Evolutionary conservation across 2,797 vertebrate genomes (phyloP).

Genomic region (Coregonus sp.): DNA sequence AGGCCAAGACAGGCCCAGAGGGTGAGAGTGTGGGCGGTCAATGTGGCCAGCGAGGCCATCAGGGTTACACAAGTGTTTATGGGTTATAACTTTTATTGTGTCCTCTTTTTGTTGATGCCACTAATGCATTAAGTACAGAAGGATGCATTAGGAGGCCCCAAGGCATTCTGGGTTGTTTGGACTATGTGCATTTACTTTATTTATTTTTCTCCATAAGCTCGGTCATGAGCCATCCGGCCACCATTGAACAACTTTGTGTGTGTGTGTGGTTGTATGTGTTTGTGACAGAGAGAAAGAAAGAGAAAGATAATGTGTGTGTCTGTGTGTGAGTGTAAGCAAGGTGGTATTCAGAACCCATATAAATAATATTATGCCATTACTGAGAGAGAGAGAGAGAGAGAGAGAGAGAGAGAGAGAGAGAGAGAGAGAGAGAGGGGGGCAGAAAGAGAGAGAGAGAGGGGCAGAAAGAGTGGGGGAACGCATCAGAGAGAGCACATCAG

Average conservation of each 20-base stretch:
- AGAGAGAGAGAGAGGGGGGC: too few species aligned
- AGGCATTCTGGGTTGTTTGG: conserved; percentile 1
- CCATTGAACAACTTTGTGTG: background rate
- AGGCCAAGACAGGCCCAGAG: too few species aligned
- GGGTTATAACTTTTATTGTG: background rate
- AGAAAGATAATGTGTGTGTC: too few species aligned
- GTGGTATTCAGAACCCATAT: too few species aligned
- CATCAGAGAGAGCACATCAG: background rate
- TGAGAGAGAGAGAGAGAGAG: background rate
- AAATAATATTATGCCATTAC: too few species aligned
- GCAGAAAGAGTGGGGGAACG: background rate
- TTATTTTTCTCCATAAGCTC: background rate
- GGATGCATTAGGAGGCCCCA: background rate
- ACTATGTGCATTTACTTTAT: background rate
- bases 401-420: too few species aligned
- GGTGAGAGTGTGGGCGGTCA: too few species aligned
- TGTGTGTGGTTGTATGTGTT: too few species aligned
- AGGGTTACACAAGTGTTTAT: background rate
- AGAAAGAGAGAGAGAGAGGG: background rate
- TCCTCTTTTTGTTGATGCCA: background rate
- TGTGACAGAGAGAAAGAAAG: too few species aligned
- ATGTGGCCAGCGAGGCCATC: too few species aligned
- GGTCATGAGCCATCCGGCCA: conserved; percentile 25
- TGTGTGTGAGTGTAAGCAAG: background rate
- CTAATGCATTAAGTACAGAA: background rate